A percentile compares a stretch with the other conserved stretches of the same genome.
These are phyloP conservation scores for Neoscelio sp. DNA, from an alignment of 2,888 invertebrate species.

Conservation along the genomic window DNA sequence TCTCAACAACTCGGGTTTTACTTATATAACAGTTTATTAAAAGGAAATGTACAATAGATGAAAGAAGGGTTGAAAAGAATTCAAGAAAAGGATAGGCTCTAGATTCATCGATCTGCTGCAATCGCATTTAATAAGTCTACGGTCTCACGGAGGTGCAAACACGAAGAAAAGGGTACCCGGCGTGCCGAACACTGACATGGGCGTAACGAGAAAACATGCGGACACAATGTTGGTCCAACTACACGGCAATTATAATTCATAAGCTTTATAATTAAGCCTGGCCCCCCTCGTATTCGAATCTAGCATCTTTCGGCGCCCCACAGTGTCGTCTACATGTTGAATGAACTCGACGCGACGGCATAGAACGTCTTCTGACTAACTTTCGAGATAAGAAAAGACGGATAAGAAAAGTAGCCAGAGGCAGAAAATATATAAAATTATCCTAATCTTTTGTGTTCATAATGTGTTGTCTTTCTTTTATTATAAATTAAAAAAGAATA, in stretches of 20 bases:
- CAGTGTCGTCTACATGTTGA: constrained; percentile 56
- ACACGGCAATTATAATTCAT: constrained; percentile 83
- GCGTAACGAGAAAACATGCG: constrained; percentile 82
- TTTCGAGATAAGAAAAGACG: constrained; percentile 18
- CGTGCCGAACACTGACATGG: constrained; percentile 79
- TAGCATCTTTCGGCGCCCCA: constrained; percentile 74
- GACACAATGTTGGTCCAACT: constrained; percentile 83
- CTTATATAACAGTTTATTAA: too few relatives aligned
- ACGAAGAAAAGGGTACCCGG: constrained; percentile 78
- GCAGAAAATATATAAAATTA: neutral
- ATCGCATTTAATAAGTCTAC: constrained; percentile 69
- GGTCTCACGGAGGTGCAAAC: constrained; percentile 77
- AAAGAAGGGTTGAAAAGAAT: constrained; percentile 1
- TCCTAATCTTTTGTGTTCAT: too few relatives aligned
- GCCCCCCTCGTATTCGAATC: constrained; percentile 71
- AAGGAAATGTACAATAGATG: too few relatives aligned
- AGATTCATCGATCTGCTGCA: constrained; percentile 49
- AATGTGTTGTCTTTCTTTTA: too few relatives aligned
- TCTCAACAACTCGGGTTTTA: too few relatives aligned
- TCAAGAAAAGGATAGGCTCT: constrained; percentile 2
- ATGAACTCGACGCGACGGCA: constrained; percentile 47
- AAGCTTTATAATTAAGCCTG: constrained; percentile 82
- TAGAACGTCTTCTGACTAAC: constrained; percentile 57
- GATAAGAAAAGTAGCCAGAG: constrained; percentile 4
- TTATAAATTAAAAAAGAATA: too few relatives aligned